Conservation (phyloP, 2,797 vertebrate genomes). For the Rhinophrynus dorsalis region DNA sequence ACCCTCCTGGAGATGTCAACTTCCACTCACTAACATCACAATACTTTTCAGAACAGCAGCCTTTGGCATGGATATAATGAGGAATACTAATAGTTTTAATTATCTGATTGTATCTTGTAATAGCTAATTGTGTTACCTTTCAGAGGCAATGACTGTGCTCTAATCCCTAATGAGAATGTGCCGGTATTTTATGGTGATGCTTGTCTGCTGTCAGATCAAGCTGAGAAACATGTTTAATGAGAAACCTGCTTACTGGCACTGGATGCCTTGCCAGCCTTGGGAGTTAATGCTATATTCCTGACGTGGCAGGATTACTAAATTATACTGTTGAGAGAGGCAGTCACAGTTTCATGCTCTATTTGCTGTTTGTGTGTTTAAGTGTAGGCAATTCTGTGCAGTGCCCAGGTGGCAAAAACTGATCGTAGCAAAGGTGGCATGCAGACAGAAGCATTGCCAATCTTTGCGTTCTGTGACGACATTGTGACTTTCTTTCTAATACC, state of each 20-base stretch:
- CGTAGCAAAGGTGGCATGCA: constrained; percentile 27
- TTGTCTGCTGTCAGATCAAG: constrained; percentile 35
- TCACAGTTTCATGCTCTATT: constrained; percentile 45
- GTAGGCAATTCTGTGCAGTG: not conserved
- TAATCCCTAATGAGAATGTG: constrained; percentile 3
- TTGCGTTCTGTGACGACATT: no score
- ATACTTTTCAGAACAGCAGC: no score
- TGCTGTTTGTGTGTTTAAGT: constrained; percentile 24
- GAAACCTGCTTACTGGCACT: constrained; percentile 22
- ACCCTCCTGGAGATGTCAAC: no score
- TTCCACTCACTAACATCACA: not conserved
- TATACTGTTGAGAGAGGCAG: constrained; percentile 29
- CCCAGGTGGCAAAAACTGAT: constrained; percentile 15
- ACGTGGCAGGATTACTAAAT: constrained; percentile 47
- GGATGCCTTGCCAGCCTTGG: constrained; percentile 20
- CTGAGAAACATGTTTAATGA: constrained; percentile 31
- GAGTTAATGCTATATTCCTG: constrained; percentile 37
- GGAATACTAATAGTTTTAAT: not conserved
- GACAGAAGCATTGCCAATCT: not conserved
- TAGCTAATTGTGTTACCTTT: not conserved
- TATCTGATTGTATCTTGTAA: not conserved
- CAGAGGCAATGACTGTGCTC: not conserved
- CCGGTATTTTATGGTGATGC: not conserved
- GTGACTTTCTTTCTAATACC: no score
- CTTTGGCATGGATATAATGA: not conserved